Percentiles rank a stretch among this genome's conserved stretches.
These are phyloP conservation scores for Gobio gobio DNA, from an alignment of 2,113 vertebrate species.

Conservation along the genomic window DNA sequence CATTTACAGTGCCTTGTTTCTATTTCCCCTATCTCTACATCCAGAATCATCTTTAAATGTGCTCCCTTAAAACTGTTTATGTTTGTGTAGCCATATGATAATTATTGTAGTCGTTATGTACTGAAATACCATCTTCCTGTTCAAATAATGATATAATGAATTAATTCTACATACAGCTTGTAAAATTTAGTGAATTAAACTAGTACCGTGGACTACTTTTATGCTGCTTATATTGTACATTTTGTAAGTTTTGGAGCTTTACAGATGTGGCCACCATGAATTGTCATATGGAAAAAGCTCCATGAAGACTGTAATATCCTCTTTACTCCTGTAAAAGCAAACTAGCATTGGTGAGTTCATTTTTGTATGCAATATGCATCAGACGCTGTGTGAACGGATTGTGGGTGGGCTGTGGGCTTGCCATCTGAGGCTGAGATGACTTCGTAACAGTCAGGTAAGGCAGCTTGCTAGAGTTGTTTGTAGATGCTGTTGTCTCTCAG, in stretches of 20 bases:
- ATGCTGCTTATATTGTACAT: not conserved
- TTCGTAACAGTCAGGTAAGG: not conserved
- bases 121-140: no score
- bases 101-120: no score
- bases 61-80: no score
- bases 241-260: not conserved
- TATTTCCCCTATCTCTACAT: not conserved
- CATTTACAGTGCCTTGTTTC: not conserved
- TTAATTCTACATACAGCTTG: no score
- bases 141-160: no score
- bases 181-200: no score
- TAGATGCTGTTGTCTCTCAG: slow-evolving; percentile 4
- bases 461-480: slow-evolving; percentile 3
- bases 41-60: not conserved
- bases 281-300: not conserved
- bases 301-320: not conserved
- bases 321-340: not conserved
- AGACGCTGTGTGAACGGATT: not conserved
- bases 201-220: not conserved
- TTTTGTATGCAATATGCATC: slow-evolving; percentile 15
- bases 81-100: no score
- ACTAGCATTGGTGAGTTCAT: not conserved
- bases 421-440: not conserved
- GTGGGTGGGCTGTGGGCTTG: not conserved
- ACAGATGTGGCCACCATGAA: not conserved